These are phyloP conservation scores for Amiota communis DNA, from an alignment of 2,888 invertebrate genomes.

Conservation along the genomic window DNA sequence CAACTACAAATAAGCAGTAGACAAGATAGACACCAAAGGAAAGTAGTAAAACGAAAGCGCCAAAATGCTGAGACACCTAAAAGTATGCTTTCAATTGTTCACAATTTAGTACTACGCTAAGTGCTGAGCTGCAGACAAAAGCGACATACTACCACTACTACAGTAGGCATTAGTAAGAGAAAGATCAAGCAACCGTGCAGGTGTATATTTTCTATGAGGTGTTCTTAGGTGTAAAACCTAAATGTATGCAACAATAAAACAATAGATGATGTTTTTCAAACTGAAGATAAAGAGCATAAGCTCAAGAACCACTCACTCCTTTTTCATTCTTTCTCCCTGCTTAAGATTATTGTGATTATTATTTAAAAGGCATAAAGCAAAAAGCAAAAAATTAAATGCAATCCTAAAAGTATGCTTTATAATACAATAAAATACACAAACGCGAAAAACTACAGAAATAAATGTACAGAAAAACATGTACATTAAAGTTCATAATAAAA, in stretches of 20 bases:
- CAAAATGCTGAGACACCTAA: constrained; percentile 54
- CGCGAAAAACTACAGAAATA: constrained; percentile 4
- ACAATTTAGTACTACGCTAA: constrained; percentile 56
- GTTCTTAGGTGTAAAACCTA: constrained; percentile 53
- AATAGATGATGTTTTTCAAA: constrained; percentile 6
- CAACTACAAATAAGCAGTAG: constrained; percentile 16
- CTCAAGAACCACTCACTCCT: too few species aligned
- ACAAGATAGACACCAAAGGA: background rate
- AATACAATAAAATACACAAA: background rate
- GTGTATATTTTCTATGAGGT: constrained; percentile 39
- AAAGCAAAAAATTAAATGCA: constrained; percentile 1
- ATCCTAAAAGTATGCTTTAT: background rate
- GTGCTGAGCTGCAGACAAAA: constrained; percentile 47
- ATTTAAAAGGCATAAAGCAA: constrained; percentile 39
- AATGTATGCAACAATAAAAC: constrained; percentile 44
- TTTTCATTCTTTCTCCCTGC: background rate
- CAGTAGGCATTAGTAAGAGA: too few species aligned
- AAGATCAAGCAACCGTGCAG: constrained; percentile 11
- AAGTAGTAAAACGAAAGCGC: constrained; percentile 40
- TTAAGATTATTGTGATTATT: constrained; percentile 60
- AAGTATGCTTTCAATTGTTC: constrained; percentile 66
- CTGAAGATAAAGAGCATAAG: too few species aligned
- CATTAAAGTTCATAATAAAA: constrained; percentile 40
- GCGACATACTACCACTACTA: constrained; percentile 1
- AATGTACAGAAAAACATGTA: constrained; percentile 15